Evolutionary conservation across 2,113 vertebrate genomes (phyloP).

Genomic region (Bubo blakistoni): DNA sequence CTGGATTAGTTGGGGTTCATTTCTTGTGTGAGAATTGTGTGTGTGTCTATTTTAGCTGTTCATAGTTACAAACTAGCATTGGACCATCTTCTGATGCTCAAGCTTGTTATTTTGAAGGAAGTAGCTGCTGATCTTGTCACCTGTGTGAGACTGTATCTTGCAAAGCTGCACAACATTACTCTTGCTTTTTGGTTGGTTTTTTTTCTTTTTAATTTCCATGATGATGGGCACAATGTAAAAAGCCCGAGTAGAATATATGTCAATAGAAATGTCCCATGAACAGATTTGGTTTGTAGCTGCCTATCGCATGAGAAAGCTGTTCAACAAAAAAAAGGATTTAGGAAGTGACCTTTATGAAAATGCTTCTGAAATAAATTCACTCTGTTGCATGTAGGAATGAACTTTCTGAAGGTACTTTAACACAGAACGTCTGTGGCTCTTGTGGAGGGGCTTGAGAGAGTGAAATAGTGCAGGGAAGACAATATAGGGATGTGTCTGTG

Average conservation of each 20-base stretch:
- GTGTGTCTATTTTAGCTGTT: not conserved
- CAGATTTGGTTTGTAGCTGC: not conserved
- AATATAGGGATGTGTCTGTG: not conserved
- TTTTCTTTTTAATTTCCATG: not conserved
- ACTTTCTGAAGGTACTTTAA: not conserved
- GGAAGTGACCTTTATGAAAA: not conserved
- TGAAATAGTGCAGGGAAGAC: not conserved
- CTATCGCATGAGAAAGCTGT: not conserved
- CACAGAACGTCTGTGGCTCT: not conserved
- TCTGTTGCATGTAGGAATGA: not conserved
- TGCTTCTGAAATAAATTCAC: not conserved
- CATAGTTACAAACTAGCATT: not conserved
- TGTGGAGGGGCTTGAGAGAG: not conserved
- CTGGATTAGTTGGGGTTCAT: not conserved
- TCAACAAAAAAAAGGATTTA: not conserved
- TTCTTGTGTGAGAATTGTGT: not conserved
- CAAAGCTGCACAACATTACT: not conserved
- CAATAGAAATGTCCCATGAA: not conserved
- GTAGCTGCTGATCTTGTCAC: not conserved
- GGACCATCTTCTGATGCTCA: not conserved
- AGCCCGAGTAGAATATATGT: not conserved
- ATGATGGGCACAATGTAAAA: not conserved
- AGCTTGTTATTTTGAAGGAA: not conserved
- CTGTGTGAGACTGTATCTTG: not conserved
- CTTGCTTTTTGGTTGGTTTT: not conserved